Evolutionary conservation across 2,888 invertebrate species (phyloP).

Genomic region (Latrodectus hesperus): DNA sequence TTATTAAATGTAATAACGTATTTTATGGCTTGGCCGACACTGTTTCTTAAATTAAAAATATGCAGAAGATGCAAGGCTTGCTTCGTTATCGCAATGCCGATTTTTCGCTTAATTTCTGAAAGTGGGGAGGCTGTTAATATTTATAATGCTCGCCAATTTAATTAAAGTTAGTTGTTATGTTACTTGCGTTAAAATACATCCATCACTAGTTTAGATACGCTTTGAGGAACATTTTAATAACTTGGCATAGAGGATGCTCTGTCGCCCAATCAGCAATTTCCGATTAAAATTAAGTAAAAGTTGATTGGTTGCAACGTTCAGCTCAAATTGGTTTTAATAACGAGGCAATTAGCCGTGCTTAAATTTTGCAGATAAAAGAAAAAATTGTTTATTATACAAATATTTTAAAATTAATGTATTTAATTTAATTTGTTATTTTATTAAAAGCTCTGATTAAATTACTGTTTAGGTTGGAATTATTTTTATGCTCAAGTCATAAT

Average conservation of each 20-base stretch:
- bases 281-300: not conserved
- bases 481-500: too few species aligned
- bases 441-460: not conserved
- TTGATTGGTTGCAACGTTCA: not conserved
- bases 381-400: not conserved
- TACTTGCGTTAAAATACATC: slow-evolving; percentile 38
- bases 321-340: not conserved
- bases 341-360: not conserved
- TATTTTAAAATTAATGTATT: not conserved
- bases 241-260: not conserved
- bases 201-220: slow-evolving; percentile 15
- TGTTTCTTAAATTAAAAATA: slow-evolving; percentile 47
- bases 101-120: slow-evolving; percentile 2
- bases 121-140: slow-evolving; percentile 14
- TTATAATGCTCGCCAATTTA: slow-evolving; percentile 22
- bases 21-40: slow-evolving; percentile 46
- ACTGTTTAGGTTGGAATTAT: not conserved
- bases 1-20: slow-evolving; percentile 57
- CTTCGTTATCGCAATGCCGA: not conserved
- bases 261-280: not conserved
- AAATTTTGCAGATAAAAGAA: not conserved
- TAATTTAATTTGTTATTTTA: not conserved
- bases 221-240: not conserved
- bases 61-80: not conserved
- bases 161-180: slow-evolving; percentile 46